Evolutionary conservation across 2,797 vertebrate genomes (phyloP).

Genomic region (Nannoperca obscura): DNA sequence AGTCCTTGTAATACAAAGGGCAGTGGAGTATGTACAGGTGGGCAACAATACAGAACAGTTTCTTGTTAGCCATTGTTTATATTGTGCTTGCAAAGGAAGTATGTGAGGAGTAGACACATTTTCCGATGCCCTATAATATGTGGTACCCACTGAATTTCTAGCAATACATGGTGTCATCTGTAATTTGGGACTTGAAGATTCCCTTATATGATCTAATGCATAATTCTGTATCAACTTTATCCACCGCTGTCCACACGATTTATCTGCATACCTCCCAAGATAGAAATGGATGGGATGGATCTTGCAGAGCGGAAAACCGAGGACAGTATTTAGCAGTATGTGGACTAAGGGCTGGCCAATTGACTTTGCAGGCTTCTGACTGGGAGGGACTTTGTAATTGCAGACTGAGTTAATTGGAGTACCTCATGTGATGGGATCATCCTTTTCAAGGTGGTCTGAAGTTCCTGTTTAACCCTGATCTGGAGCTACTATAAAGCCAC

Average conservation of each 20-base stretch:
- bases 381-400: constrained; percentile 65
- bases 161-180: constrained; percentile 38
- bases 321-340: constrained; percentile 15
- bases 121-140: constrained; percentile 15
- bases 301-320: constrained; percentile 36
- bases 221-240: constrained; percentile 51
- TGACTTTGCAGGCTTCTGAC: constrained; percentile 44
- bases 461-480: constrained; percentile 70
- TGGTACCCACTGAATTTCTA: constrained; percentile 11
- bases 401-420: constrained; percentile 68
- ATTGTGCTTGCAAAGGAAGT: constrained; percentile 13
- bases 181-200: constrained; percentile 44
- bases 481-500: constrained; percentile 60
- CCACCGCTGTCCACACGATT: constrained; percentile 50
- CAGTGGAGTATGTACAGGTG: constrained; percentile 22
- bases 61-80: constrained; percentile 10
- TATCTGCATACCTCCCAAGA: constrained; percentile 36
- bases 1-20: constrained; percentile 51
- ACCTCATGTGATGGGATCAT: constrained; percentile 67
- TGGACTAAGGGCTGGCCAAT: constrained; percentile 22
- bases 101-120: constrained; percentile 18
- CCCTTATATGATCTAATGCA: constrained; percentile 46
- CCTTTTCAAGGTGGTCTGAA: constrained; percentile 67
- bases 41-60: constrained; percentile 14
- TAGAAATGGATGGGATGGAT: constrained; percentile 46